A percentile compares a stretch with the other conserved stretches of the same genome.
These are phyloP conservation scores for Drosophila lacertosa DNA, from an alignment of 1,140 invertebrate species.

Conservation along the genomic window DNA sequence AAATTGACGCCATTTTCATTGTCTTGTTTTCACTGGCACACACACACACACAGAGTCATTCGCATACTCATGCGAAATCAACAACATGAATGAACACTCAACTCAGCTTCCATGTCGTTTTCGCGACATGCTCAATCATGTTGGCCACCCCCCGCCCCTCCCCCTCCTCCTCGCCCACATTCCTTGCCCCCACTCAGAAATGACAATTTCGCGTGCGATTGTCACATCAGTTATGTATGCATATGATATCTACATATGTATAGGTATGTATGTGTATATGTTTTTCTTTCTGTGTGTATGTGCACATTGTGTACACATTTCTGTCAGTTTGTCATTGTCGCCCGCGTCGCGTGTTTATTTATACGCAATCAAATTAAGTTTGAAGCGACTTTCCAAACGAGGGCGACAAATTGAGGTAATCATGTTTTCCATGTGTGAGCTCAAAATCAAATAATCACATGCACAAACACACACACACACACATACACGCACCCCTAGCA, in stretches of 20 bases:
- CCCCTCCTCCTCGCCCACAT: background rate
- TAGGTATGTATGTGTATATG: background rate
- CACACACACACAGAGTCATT: conserved; percentile 15
- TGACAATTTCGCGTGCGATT: conserved; percentile 81
- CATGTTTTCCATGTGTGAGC: conserved; percentile 59
- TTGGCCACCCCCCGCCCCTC: conserved; percentile 1
- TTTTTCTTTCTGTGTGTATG: conserved; percentile 1
- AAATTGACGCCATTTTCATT: conserved; percentile 77
- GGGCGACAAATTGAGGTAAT: conserved; percentile 73
- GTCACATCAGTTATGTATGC: conserved; percentile 78
- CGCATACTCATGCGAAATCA: conserved; percentile 39
- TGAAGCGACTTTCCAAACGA: conserved; percentile 62
- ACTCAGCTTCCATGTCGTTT: conserved; percentile 66
- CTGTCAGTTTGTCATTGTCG: conserved; percentile 76
- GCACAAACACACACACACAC: conserved; percentile 17
- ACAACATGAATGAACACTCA: conserved; percentile 76
- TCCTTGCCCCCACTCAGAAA: conserved; percentile 46
- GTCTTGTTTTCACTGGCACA: conserved; percentile 33
- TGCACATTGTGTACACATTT: conserved; percentile 44
- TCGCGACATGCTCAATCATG: conserved; percentile 52
- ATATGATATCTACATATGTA: conserved; percentile 43
- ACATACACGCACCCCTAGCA: background rate
- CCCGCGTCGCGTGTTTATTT: conserved; percentile 68
- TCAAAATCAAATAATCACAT: conserved; percentile 54
- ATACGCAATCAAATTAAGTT: conserved; percentile 80